Evolutionary conservation across 2,113 vertebrate genomes (phyloP).

Genomic region (Thinocorus orbignyianus): DNA sequence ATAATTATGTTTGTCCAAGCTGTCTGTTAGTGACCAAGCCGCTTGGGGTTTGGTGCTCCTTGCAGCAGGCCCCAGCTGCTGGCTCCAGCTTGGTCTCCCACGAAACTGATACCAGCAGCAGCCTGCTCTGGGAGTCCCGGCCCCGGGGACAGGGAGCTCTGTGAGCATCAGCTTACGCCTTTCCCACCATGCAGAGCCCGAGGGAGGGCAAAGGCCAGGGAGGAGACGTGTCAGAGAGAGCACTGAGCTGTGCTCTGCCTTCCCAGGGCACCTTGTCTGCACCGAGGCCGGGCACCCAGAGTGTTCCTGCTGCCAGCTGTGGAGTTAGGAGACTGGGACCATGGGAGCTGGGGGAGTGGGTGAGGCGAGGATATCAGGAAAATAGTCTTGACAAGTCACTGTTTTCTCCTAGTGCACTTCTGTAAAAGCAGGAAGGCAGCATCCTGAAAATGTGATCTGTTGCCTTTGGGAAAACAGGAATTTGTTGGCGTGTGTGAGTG

Average conservation of each 20-base stretch:
- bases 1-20: not conserved
- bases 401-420: not conserved
- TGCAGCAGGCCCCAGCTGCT: conserved; percentile 11
- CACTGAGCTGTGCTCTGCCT: not conserved
- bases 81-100: not conserved
- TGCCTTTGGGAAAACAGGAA: not conserved
- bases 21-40: not conserved
- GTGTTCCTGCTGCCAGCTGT: not conserved
- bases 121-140: not conserved
- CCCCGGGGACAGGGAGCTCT: not conserved
- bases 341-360: not conserved
- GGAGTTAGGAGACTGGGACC: not conserved
- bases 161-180: not conserved
- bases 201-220: not conserved
- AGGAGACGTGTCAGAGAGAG: not conserved
- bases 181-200: not conserved
- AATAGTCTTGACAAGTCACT: not conserved
- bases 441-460: not conserved
- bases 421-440: not conserved
- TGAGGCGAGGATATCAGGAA: not conserved
- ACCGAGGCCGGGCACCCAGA: accelerated
- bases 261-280: not conserved
- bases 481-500: accelerated
- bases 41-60: not conserved
- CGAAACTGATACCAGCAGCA: not conserved